phyloP scores from a whole-genome alignment of 2,888 invertebrate species.

The Meteorus cinctellus region DNA sequence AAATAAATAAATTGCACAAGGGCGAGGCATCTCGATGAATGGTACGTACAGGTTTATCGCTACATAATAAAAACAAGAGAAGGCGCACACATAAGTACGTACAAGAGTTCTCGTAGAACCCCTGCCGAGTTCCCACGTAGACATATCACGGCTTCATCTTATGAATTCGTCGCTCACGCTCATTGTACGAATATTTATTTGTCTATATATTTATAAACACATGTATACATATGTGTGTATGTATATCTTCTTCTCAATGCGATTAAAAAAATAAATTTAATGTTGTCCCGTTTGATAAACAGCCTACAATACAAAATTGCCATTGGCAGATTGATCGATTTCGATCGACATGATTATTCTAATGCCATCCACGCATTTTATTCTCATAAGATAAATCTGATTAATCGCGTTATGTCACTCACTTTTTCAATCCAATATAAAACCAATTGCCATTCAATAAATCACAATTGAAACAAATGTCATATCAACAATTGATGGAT shows the following conservation, averaged over 20 bases:
- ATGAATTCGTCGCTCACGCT: conserved; percentile 37
- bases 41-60: conserved; percentile 40
- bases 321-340: conserved; percentile 67
- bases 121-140: conserved; percentile 70
- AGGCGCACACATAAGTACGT: conserved; percentile 43
- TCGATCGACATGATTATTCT: conserved; percentile 67
- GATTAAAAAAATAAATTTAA: conserved; percentile 58
- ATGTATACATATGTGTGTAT: not conserved
- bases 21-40: conserved; percentile 36
- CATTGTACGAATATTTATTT: conserved; percentile 34
- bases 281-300: conserved; percentile 58
- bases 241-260: conserved; percentile 12
- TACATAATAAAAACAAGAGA: conserved; percentile 28
- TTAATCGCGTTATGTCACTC: conserved; percentile 32
- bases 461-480: conserved; percentile 2
- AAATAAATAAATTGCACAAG: conserved; percentile 30
- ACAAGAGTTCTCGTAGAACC: conserved; percentile 63
- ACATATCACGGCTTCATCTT: conserved; percentile 62
- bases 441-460: not conserved
- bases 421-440: not conserved
- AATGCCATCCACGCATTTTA: conserved; percentile 48
- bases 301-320: conserved; percentile 58
- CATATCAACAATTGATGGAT: not conserved
- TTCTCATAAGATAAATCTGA: conserved; percentile 27
- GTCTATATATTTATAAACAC: not conserved